Evolutionary conservation across 2,888 invertebrate species (phyloP).

Genomic region (Pinctada fucata): DNA sequence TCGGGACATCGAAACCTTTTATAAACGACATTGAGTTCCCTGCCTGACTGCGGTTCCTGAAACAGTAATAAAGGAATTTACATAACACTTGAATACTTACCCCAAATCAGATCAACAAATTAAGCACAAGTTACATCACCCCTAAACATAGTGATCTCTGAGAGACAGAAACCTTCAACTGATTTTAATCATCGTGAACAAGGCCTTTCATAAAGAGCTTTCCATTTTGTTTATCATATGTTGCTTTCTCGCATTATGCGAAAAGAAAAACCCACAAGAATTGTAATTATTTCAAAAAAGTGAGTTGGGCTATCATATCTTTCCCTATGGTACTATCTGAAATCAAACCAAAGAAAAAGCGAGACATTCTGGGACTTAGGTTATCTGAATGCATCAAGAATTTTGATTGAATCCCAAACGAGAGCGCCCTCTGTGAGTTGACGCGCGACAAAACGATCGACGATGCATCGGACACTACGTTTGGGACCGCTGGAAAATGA

Average conservation of each 20-base stretch:
- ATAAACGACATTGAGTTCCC: too few relatives aligned
- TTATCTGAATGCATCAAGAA: conserved; percentile 35
- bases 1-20: too few relatives aligned
- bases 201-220: conserved; percentile 6
- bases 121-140: too few relatives aligned
- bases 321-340: conserved; percentile 43
- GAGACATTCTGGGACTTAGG: conserved; percentile 41
- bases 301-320: conserved; percentile 38
- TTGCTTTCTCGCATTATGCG: conserved; percentile 42
- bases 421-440: conserved; percentile 33
- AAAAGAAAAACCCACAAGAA: conserved; percentile 45
- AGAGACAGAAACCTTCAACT: conserved; percentile 2
- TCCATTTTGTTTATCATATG: conserved; percentile 38
- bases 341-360: conserved; percentile 39
- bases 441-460: conserved; percentile 15
- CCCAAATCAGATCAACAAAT: background rate
- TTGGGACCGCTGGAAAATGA: conserved; percentile 9
- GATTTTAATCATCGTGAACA: conserved; percentile 14
- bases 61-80: background rate
- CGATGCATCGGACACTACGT: conserved; percentile 3
- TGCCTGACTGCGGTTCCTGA: too few relatives aligned
- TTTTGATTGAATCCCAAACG: conserved; percentile 41
- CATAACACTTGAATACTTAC: background rate
- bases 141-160: background rate
- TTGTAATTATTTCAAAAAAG: conserved; percentile 45